Percentiles rank a stretch among this genome's conserved stretches.
Evolutionary conservation across 2,797 vertebrate genomes (phyloP).

Genomic region (Taenioides sp.): DNA sequence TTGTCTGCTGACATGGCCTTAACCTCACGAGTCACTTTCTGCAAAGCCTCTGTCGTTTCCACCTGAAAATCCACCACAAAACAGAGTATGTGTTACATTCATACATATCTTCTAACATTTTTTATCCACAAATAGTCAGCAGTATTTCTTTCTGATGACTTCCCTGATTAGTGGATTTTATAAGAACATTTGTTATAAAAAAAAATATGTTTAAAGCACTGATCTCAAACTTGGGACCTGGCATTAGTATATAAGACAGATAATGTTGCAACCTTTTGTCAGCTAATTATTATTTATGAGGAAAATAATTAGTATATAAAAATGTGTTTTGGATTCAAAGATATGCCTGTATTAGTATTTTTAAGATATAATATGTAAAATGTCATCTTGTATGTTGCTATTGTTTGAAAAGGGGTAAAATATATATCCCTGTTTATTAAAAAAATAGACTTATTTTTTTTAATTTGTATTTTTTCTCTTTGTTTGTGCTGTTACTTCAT

Average conservation of each 20-base stretch:
- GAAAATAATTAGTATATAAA: background rate
- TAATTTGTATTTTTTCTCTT: too few relatives aligned
- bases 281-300: too few relatives aligned
- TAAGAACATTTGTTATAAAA: too few relatives aligned
- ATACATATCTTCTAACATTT: background rate
- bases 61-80: conserved; percentile 65
- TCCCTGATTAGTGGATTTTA: background rate
- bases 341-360: background rate
- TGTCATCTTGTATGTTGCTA: background rate
- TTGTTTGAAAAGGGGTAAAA: too few relatives aligned
- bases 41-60: conserved; percentile 90
- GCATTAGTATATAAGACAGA: too few relatives aligned
- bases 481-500: too few relatives aligned
- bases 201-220: too few relatives aligned
- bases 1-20: conserved; percentile 93
- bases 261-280: too few relatives aligned
- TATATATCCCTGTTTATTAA: too few relatives aligned
- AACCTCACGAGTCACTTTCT: conserved; percentile 93
- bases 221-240: too few relatives aligned
- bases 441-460: too few relatives aligned
- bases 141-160: background rate
- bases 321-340: too few relatives aligned
- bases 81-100: background rate
- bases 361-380: background rate
- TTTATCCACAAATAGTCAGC: background rate